Conservation (phyloP, 2,113 vertebrate genomes). For the Rhadina sibilatrix region DNA sequence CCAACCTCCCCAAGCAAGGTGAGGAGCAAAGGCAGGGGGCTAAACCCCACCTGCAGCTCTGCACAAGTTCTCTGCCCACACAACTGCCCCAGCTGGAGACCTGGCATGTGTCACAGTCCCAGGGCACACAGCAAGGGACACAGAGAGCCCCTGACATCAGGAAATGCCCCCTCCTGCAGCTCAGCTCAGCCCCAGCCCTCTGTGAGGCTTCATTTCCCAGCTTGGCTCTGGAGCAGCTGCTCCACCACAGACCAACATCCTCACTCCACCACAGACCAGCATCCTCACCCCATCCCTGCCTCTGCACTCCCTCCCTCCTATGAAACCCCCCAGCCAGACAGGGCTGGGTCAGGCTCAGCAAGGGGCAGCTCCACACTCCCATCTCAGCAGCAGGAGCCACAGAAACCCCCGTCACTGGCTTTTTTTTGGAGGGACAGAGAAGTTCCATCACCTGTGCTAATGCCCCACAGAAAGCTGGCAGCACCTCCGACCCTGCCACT, state of each 20-base stretch:
- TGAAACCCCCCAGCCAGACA: no score
- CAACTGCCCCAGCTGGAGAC: neutral
- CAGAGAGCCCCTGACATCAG: neutral
- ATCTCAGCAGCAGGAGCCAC: no score
- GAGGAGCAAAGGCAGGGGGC: neutral
- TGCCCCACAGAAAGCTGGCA: neutral
- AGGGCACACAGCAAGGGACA: no score
- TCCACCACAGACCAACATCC: neutral
- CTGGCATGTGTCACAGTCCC: no score
- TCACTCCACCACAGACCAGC: no score
- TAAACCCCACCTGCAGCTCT: neutral
- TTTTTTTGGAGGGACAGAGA: neutral
- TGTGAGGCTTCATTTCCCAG: neutral
- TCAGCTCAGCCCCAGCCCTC: neutral
- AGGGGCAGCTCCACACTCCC: no score
- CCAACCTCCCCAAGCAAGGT: neutral
- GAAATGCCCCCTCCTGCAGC: neutral
- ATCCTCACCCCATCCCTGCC: no score
- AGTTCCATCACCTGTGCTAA: neutral
- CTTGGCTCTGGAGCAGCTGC: neutral
- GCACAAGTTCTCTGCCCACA: neutral
- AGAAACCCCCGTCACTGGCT: neutral
- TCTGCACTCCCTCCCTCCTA: no score
- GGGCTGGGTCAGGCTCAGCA: no score
- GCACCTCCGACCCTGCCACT: neutral